Evolutionary conservation across 2,113 vertebrate species (phyloP).

Genomic region (Upupa epops): DNA sequence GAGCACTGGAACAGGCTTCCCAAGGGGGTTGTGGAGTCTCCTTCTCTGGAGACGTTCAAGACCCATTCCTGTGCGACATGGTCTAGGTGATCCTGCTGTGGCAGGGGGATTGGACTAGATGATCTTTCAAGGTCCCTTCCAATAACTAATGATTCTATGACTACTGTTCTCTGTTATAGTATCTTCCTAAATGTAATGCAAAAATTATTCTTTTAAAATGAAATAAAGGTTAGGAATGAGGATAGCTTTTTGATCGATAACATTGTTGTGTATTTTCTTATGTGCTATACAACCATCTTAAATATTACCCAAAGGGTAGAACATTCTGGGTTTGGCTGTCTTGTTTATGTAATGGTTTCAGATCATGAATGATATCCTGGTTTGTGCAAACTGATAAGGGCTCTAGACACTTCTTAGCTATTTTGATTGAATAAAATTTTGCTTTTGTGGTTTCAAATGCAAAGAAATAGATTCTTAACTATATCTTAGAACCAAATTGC

Average conservation of each 20-base stretch:
- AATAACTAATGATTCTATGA: too few relatives aligned
- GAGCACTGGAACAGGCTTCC: too few relatives aligned
- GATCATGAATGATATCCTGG: background rate
- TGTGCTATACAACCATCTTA: background rate
- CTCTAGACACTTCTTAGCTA: background rate
- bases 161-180: background rate
- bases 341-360: background rate
- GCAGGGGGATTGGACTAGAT: too few relatives aligned
- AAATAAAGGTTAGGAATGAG: background rate
- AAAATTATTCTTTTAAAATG: background rate
- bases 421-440: background rate
- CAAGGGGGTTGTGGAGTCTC: too few relatives aligned
- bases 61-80: too few relatives aligned
- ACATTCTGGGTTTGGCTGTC: background rate
- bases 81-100: too few relatives aligned
- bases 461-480: background rate
- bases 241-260: background rate
- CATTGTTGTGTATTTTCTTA: background rate
- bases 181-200: background rate
- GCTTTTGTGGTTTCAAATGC: background rate
- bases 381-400: background rate
- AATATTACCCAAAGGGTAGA: fast-evolving
- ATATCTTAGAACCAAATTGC: background rate
- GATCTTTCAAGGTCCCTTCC: too few relatives aligned
- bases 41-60: too few relatives aligned